phyloP scores from a whole-genome alignment of 2,888 invertebrate species.

The Hypena proboscidalis region DNA sequence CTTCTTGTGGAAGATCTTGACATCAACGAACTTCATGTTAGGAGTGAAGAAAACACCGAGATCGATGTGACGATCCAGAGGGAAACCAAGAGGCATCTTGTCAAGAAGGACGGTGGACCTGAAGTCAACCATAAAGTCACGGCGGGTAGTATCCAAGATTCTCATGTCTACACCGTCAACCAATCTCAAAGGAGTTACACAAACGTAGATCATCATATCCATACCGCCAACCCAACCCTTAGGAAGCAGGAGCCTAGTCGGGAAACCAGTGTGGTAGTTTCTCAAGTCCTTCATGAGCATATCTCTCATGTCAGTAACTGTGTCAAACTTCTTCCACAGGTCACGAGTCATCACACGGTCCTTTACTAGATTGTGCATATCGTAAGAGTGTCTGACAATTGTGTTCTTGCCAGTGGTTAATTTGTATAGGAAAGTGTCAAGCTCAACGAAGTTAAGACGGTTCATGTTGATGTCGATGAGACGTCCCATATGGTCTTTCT shows the following conservation, averaged over 20 bases:
- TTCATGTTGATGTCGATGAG: conserved; percentile 84
- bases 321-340: conserved; percentile 86
- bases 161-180: conserved; percentile 69
- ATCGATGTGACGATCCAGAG: conserved; percentile 88
- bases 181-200: conserved; percentile 83
- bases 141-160: conserved; percentile 73
- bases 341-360: conserved; percentile 88
- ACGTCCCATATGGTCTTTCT: conserved; percentile 85
- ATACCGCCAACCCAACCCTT: conserved; percentile 88
- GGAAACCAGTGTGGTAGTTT: conserved; percentile 87
- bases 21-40: conserved; percentile 88
- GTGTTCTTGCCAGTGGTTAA: conserved; percentile 87
- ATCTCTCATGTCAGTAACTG: conserved; percentile 75
- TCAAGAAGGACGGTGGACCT: conserved; percentile 82
- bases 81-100: conserved; percentile 89
- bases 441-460: conserved; percentile 87
- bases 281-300: conserved; percentile 64
- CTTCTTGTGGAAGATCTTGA: conserved; percentile 87
- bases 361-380: conserved; percentile 87
- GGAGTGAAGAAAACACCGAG: conserved; percentile 86
- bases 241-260: conserved; percentile 89
- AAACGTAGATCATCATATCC: conserved; percentile 87
- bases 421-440: conserved; percentile 87
- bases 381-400: conserved; percentile 86
- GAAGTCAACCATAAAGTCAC: conserved; percentile 69